Evolutionary conservation across 53 echinoderm and acorn worm species (phyloP), one percentile per base, ranked within the genome.

Genomic region (Temnopleurus reevesii): DNA sequence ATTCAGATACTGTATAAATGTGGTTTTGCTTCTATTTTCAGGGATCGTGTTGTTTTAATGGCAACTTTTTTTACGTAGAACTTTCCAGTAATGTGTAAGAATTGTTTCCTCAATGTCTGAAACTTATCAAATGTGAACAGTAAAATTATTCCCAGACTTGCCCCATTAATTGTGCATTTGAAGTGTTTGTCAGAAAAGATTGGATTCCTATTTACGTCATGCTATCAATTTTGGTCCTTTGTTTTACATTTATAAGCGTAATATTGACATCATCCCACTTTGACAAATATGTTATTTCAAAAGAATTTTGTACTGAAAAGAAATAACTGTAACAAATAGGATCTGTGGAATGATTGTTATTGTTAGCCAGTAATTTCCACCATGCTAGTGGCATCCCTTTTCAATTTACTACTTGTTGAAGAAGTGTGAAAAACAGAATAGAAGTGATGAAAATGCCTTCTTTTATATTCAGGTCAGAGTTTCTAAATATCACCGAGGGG

Each of bases 391-490:
- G 66, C 41, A 36, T 38, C 41, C 38, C 41, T 41, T n/a, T 66
- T 21, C 41, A 19, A 4, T 66, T 38, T 2, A 8, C 19, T 66
- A 8, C 66, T 41, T n/a, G 5, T 66, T n/a, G 0, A 18, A 30
- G 5, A n/a, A 41, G 66, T 66, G 66, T 41, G 66, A 66, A 41
- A 21, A 2, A 2, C 7, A 4, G 21, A 66, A 66, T n/a, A 66
- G 13, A n/a, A 18, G 66, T 7, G 19, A 38, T 66, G n/a, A n/a
- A 66, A 36, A 36, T 21, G 19, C 36, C 19, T 41, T 6, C 5
- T 55, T 66, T 41, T 41, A 38, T 66, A 66, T 66, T 66, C 66
- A 36, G 66, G 66, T 66, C 38, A 66, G 35, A 41, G n/a, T 30
- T 10, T 2, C 35, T 66, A 41, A 66, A 66, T n/a, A 66, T 66